A percentile compares a stretch with the other conserved stretches of the same genome.
phyloP scores from a whole-genome alignment of 2,113 vertebrate genomes.

The Sialia sialis region DNA sequence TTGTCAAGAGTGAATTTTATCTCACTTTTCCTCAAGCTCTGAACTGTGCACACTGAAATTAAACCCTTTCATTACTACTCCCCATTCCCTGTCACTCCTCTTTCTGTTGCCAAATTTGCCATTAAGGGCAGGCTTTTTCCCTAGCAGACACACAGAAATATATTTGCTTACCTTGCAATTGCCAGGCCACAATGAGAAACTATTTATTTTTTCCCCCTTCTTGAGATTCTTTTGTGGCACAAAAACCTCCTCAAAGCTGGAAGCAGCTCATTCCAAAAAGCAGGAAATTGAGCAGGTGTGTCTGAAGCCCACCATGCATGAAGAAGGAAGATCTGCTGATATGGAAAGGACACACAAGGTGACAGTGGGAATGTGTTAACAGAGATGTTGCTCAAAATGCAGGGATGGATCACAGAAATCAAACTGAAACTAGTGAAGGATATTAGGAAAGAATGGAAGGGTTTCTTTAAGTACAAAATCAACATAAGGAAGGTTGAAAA shows the following conservation, averaged over 20 bases:
- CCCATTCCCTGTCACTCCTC: neutral
- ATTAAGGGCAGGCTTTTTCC: neutral
- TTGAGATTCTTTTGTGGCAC: neutral
- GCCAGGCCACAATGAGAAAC: neutral
- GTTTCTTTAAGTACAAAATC: neutral
- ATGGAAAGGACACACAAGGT: neutral
- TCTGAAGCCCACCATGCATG: neutral
- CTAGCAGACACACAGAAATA: neutral
- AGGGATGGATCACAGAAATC: neutral
- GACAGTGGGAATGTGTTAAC: neutral
- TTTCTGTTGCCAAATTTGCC: neutral
- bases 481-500: neutral
- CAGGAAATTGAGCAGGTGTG: neutral
- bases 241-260: neutral
- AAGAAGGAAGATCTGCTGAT: neutral
- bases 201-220: rapidly evolving
- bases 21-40: neutral
- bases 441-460: neutral
- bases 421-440: neutral
- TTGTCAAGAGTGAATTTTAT: neutral
- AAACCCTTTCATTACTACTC: neutral
- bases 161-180: neutral
- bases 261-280: neutral
- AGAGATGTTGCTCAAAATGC: neutral
- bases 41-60: neutral